Base-by-base conservation (phyloP, 2,888 invertebrate species). In the Troides aeacus region DNA sequence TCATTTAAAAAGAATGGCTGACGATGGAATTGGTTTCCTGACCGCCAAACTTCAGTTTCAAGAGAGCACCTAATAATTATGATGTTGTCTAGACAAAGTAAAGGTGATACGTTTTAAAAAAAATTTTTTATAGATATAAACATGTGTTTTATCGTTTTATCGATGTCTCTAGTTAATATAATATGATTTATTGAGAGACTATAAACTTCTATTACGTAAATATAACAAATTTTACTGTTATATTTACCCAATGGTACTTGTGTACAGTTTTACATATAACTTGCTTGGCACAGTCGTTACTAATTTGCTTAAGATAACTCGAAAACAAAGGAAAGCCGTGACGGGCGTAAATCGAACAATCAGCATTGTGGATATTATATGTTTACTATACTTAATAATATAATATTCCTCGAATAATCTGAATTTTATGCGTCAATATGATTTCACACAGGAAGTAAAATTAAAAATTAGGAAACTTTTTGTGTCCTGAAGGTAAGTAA, bases 291-390 rank as follows among this genome's bases (percentile, higher is more conserved):
- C 42, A 39, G 61, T 64, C 30, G 24, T 65, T 63, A 57, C 77
- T 75, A 72, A 77, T 80, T 81, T 72, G 77, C 75, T 72, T 69
- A 68, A 76, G 81, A 82, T 81, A 76, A 76, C 63, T 60, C 18
- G 30, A 61, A 53, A 72, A 76, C 73, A 68, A 75, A 76, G 74
- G 72, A 74, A 68, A 72, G 71, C 68, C 67, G 65, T 53, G 69
- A 73, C 75, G 68, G 74, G 72, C 70, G 64, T 64, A 67, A 64
- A 62, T 68, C 57, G 24, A 36, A n/a, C 39, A 64, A 64, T 67
- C 65, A 57, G 18, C 57, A 64, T 57, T 61, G 64, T 64, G 67
- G 61, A 64, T 61, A 64, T 68, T 61, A 59, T 67, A 21, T 58
- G 36, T 58, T 42, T 58, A n/a, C n/a, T 53, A 53, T n/a, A 7